phyloP scores from a whole-genome alignment of 2,797 vertebrate species.

The Pseudochaenichthys georgianus region DNA sequence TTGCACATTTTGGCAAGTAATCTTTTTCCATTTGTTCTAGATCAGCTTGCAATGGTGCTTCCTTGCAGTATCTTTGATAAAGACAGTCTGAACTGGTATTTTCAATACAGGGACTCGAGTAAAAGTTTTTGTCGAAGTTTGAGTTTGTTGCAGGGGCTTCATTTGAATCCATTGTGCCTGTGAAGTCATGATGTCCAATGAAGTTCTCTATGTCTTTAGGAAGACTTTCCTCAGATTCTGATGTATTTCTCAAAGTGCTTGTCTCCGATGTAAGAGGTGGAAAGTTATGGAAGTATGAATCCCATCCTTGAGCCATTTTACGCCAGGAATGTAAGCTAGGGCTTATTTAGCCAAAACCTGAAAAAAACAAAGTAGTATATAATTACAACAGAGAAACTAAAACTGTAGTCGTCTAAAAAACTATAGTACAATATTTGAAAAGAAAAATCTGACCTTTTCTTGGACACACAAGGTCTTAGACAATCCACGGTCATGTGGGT shows the following conservation, averaged over 20 bases:
- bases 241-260: conserved; percentile 57
- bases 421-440: not conserved
- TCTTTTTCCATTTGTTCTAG: conserved; percentile 63
- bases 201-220: conserved; percentile 72
- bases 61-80: conserved; percentile 66
- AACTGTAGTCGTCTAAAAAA: conserved; percentile 11
- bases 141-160: conserved; percentile 60
- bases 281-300: conserved; percentile 71
- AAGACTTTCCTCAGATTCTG: conserved; percentile 69
- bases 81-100: conserved; percentile 69
- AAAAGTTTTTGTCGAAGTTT: conserved; percentile 64
- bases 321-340: conserved; percentile 19
- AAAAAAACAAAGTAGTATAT: conserved; percentile 54
- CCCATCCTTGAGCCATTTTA: conserved; percentile 83
- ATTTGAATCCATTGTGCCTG: conserved; percentile 57
- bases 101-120: conserved; percentile 52
- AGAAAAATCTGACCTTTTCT: conserved; percentile 55
- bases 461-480: conserved; percentile 22
- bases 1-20: conserved; percentile 59
- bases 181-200: conserved; percentile 70
- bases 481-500: conserved; percentile 16
- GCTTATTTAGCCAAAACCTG: conserved; percentile 61
- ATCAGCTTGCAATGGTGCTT: conserved; percentile 70
- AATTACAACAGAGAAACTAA: conserved; percentile 19
- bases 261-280: conserved; percentile 67